Evolutionary conservation across 2,113 vertebrate genomes (phyloP).

Genomic region (Colaptes auratus): DNA sequence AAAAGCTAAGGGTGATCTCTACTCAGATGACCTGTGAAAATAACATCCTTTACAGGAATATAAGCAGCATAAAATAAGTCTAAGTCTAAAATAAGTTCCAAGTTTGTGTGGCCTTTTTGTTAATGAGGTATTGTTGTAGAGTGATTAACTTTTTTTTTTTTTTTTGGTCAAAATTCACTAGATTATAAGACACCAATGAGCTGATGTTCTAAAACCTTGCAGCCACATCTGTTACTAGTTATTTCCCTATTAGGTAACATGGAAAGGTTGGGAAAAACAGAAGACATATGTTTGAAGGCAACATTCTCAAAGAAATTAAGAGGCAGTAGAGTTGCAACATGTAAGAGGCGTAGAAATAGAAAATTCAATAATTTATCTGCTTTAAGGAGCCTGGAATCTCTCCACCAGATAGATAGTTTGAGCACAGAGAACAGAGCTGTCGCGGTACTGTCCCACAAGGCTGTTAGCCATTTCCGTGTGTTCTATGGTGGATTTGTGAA

Average conservation of each 20-base stretch:
- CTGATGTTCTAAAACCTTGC: not conserved
- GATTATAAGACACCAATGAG: not conserved
- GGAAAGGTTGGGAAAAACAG: not conserved
- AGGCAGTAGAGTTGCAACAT: not conserved
- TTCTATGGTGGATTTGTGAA: not conserved
- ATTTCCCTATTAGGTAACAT: not conserved
- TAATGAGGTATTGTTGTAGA: not conserved
- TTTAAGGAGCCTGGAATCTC: not conserved
- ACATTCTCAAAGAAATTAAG: not conserved
- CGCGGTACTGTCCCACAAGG: rapidly evolving
- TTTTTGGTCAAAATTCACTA: not conserved
- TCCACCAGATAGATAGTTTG: not conserved
- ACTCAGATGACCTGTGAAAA: not conserved
- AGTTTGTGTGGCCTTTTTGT: not conserved
- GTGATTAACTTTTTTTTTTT: not conserved
- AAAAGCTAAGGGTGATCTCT: not conserved
- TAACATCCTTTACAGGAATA: not conserved
- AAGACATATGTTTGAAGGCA: not conserved
- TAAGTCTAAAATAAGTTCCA: not conserved
- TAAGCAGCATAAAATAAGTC: not conserved
- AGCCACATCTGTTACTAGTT: not conserved
- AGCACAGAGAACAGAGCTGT: not conserved
- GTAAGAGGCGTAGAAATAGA: not conserved
- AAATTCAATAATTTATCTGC: not conserved
- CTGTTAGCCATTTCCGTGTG: not conserved